Evolutionary conservation across 2,888 invertebrate species (phyloP), one percentile per base, ranked within the genome.

Genomic region (Tinea semifulvella): DNA sequence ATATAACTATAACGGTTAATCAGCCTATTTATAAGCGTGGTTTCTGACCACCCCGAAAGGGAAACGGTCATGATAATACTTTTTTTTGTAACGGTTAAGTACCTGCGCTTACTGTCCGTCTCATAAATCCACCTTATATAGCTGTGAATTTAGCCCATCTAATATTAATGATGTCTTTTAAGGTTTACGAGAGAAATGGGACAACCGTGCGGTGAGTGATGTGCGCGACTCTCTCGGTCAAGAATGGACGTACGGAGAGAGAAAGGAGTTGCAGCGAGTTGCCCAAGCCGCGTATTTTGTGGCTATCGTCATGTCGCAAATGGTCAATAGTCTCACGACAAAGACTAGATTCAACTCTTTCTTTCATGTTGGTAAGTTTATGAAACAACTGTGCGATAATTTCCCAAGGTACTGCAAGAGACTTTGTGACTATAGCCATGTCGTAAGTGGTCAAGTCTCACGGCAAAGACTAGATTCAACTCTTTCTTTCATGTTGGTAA

Each of bases 271-370:
- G 47, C 84, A 90, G 58, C 87, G 85, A 52, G 88, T 88, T 20
- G 85, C 87, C 51, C 88, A 90, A 57, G 88, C 89, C 4, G 84
- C 89, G 13, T 91, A 90, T 72, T 91, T 91, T 56, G 83, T 88
- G 6, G 84, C 90, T 3, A 85, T 90, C 45, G 89, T 90, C 22
- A 72, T 89, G 46, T 87, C 85, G 20, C 90, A 90, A 65, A 87
- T 90, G 84, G 85, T 85, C 58, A 90, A 90, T 72, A 77, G 89
- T 48, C 68, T 90, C 52, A 86, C 90, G 67, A 89, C 89, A 63
- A 90, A 89, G 65, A 90, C 90, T 3, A 76, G 90, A 58, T 84
- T 85, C 56, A 88, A 89, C 58, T 89, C 90, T 2, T 74, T 90
- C 44, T 76, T 88, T 56, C 86, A 88, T 50, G 88, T 89, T 56